phyloP scores from a whole-genome alignment of 2,113 vertebrate genomes.

The Sylvilagus bachmani region DNA sequence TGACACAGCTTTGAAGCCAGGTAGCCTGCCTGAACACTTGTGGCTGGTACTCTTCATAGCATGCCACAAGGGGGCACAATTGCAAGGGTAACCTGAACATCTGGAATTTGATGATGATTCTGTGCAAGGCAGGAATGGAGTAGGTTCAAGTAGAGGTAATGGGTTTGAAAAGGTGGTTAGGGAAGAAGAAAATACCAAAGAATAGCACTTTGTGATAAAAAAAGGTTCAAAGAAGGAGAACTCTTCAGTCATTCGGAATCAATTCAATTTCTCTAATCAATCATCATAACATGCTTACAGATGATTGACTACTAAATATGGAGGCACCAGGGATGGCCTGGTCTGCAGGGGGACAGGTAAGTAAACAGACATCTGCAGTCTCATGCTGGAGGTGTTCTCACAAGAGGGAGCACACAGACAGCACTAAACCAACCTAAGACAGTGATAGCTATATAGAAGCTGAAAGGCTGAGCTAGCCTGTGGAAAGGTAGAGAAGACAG shows the following conservation, averaged over 20 bases:
- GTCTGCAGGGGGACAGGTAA: neutral
- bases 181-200: fast-evolving
- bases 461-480: neutral
- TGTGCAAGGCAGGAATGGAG: neutral
- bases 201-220: neutral
- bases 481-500: neutral
- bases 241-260: neutral
- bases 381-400: neutral
- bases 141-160: neutral
- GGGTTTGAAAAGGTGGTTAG: neutral
- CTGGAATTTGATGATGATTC: neutral
- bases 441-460: fast-evolving
- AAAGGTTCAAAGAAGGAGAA: neutral
- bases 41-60: neutral
- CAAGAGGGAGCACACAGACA: neutral
- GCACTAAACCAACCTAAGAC: neutral
- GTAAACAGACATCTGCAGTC: neutral
- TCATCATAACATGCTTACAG: neutral
- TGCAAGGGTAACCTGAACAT: neutral
- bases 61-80: neutral
- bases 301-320: neutral
- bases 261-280: neutral
- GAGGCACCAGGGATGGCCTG: neutral
- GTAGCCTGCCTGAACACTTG: neutral
- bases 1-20: neutral